phyloP scores from a whole-genome alignment of 1,140 invertebrate species.

The Pogonognathellus flavescens region DNA sequence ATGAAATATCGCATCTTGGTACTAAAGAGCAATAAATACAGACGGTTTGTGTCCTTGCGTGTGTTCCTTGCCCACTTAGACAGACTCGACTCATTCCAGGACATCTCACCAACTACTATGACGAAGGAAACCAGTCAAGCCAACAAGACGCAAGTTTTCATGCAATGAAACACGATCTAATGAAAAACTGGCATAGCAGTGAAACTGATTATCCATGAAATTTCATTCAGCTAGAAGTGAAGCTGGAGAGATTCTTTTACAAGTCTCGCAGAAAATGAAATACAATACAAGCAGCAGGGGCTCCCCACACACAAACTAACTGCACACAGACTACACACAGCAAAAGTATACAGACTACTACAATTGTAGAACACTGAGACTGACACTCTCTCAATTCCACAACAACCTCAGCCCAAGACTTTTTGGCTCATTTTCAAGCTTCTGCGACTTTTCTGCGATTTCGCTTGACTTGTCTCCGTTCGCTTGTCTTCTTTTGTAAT shows the following conservation, averaged over 20 bases:
- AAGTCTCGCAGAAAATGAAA: background rate
- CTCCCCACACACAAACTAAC: conserved; percentile 19
- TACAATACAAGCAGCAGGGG: conserved; percentile 27
- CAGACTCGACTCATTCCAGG: background rate
- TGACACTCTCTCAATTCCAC: conserved; percentile 43
- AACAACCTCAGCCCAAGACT: conserved; percentile 12
- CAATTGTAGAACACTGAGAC: conserved; percentile 31
- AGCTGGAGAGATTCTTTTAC: conserved; percentile 27
- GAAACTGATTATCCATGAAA: conserved; percentile 48
- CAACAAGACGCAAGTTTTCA: background rate
- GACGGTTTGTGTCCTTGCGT: too few species aligned
- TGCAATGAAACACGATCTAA: conserved; percentile 3
- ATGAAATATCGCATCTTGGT: too few species aligned
- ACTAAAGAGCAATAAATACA: too few species aligned
- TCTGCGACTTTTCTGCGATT: conserved; percentile 32
- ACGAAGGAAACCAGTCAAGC: background rate
- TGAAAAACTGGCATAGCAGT: conserved; percentile 42
- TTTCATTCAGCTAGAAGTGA: conserved; percentile 26
- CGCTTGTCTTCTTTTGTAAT: background rate
- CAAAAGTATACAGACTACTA: background rate
- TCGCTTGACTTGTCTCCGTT: conserved; percentile 19
- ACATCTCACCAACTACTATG: background rate
- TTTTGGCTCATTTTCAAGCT: conserved; percentile 44
- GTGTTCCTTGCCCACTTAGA: too few species aligned
- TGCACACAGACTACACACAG: background rate